Evolutionary conservation across 2,113 vertebrate genomes (phyloP), one percentile per base, ranked within the genome.

Genomic region (Malaclemys terrapin): DNA sequence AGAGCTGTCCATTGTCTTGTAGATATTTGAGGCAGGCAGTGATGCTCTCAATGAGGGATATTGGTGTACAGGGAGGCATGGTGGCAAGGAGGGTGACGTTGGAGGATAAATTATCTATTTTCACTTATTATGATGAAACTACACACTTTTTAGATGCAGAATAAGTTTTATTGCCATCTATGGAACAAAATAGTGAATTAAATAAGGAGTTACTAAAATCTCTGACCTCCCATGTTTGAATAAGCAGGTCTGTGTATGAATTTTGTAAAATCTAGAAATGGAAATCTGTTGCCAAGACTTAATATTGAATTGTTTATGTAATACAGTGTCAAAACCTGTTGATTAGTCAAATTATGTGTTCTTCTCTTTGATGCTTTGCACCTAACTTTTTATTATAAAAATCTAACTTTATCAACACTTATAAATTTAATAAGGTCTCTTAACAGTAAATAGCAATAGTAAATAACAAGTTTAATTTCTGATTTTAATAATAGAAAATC

Each of bases 71-170:
- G 54, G 54, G 22, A 56, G 24, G 22, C 54, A 25, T 10, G 54
- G 54, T 56, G 54, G 54, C 54, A 56, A 56, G 54, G 9, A 56
- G 22, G 54, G 90, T 89, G 82, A 88, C 94, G 84, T 38, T 38
- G 38, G 93, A 91, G 88, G 92, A 47, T 59, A n/a, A 84, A 82
- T 31, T 82, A 78, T 31, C n/a, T 80, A 86, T 96, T 94, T 96
- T 91, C 92, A 35, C 89, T 92, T 95, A 93, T 91, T 95, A 95
- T 85, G 85, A 97, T 89, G 94, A 96, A 88, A 81, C 9, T 19
- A 97, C 95, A 91, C 86, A 2, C 54, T 95, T 95, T 96, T 95
- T 87, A 95, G 96, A 93, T 96, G 93, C 95, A 94, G 96, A 95
- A 93, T 86, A 88, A 89, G 84, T 95, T 90, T 93, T 96, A 94